Percentiles rank a stretch among this genome's conserved stretches.
Evolutionary conservation across 2,113 vertebrate species (phyloP).

Genomic region (Thalassarche chlororhynchos): DNA sequence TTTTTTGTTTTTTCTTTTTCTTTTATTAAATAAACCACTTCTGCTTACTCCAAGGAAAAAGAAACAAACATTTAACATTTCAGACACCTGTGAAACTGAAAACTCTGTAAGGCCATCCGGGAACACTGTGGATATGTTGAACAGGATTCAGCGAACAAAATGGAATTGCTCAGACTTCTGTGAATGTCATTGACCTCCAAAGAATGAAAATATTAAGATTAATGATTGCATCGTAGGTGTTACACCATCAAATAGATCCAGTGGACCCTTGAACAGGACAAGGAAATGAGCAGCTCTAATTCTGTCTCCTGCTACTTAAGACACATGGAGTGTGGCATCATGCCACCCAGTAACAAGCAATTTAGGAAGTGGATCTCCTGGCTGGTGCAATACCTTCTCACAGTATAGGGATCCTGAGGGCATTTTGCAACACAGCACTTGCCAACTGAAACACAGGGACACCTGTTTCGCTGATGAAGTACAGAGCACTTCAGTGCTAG

Average conservation of each 20-base stretch:
- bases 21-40: neutral
- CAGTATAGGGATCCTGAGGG: neutral
- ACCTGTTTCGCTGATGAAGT: neutral
- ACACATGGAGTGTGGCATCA: neutral
- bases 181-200: neutral
- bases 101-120: neutral
- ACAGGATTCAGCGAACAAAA: neutral
- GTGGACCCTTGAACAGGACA: neutral
- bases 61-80: neutral
- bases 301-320: neutral
- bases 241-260: neutral
- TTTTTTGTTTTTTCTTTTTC: neutral
- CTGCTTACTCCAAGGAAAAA: neutral
- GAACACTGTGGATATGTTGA: neutral
- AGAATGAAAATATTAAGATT: neutral
- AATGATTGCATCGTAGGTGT: neutral
- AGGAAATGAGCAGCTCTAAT: neutral
- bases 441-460: neutral
- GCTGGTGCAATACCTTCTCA: neutral
- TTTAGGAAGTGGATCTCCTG: neutral
- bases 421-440: neutral
- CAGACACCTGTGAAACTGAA: neutral
- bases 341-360: neutral
- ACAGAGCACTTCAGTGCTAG: neutral
- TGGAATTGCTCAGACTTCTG: neutral